Evolutionary conservation across 2,888 invertebrate genomes (phyloP).

Genomic region (Eilema sororculum): DNA sequence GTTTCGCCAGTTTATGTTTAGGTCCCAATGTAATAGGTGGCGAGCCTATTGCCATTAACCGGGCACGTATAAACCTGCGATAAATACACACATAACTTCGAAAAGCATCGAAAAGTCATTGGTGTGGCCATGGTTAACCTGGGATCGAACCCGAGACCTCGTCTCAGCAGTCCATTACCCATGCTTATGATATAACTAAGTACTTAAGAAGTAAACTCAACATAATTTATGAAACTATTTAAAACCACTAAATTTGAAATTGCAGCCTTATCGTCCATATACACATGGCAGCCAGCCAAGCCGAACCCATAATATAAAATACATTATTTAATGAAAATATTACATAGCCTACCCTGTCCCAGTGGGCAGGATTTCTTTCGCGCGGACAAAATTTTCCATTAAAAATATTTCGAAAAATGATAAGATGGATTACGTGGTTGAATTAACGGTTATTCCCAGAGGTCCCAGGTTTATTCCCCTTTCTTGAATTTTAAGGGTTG

Average conservation of each 20-base stretch:
- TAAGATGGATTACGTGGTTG: conserved; percentile 85
- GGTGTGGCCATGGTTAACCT: too few species aligned
- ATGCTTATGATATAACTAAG: not conserved
- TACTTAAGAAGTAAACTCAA: conserved; percentile 13
- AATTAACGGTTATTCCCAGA: conserved; percentile 74
- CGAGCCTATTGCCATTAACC: too few species aligned
- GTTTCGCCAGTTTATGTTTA: too few species aligned
- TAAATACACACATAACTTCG: too few species aligned
- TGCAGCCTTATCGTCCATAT: conserved; percentile 29
- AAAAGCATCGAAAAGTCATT: too few species aligned
- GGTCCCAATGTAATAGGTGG: too few species aligned
- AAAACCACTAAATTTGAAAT: conserved; percentile 38
- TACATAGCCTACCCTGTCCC: conserved; percentile 56
- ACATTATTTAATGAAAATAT: conserved; percentile 40
- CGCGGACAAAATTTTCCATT: conserved; percentile 80
- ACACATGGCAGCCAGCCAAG: conserved; percentile 39
- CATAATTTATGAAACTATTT: conserved; percentile 22
- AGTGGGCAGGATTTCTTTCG: conserved; percentile 72
- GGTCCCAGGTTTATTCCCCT: conserved; percentile 70
- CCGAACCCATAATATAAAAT: conserved; percentile 32
- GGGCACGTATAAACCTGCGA: too few species aligned
- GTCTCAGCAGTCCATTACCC: too few species aligned
- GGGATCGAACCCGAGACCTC: too few species aligned
- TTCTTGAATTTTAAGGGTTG: conserved; percentile 53
- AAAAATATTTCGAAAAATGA: conserved; percentile 72